Conservation (phyloP, 2,888 invertebrate genomes). For the Frankliniella intonsa region DNA sequence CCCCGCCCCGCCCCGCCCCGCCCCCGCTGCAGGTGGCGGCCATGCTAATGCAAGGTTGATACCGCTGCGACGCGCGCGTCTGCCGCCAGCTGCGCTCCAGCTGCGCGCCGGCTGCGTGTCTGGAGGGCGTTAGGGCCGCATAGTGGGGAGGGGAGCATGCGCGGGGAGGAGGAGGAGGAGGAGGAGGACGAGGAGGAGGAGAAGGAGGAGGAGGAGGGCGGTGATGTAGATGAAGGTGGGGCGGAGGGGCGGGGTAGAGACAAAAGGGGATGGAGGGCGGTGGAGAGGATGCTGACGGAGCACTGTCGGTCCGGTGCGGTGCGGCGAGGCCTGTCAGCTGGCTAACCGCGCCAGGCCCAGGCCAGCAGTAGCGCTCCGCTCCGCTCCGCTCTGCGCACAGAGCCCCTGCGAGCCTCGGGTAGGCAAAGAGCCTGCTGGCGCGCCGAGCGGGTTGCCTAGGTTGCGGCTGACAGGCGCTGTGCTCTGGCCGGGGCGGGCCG, state of each 20-base stretch:
- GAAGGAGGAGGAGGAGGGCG: no score
- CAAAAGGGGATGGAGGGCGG: no score
- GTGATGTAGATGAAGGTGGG: no score
- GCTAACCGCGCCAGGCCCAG: not conserved
- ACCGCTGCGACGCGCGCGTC: not conserved
- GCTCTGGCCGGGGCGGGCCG: not conserved
- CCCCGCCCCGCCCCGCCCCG: not conserved
- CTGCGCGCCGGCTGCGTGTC: not conserved
- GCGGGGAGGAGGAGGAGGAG: no score
- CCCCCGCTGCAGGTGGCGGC: constrained; percentile 10
- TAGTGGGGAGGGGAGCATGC: no score
- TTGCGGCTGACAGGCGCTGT: not conserved
- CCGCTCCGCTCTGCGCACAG: not conserved
- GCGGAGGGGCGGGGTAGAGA: no score
- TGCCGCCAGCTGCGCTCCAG: not conserved
- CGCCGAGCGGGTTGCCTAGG: not conserved
- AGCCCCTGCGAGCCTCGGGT: not conserved
- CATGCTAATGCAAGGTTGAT: constrained; percentile 22
- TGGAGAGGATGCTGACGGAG: no score
- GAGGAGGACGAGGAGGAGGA: no score
- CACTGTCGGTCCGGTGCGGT: no score
- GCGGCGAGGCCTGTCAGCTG: not conserved
- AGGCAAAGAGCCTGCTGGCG: not conserved
- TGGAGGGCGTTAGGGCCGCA: not conserved
- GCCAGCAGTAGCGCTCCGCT: not conserved